phyloP scores from a whole-genome alignment of 2,113 vertebrate genomes.

The Apteryx owenii region DNA sequence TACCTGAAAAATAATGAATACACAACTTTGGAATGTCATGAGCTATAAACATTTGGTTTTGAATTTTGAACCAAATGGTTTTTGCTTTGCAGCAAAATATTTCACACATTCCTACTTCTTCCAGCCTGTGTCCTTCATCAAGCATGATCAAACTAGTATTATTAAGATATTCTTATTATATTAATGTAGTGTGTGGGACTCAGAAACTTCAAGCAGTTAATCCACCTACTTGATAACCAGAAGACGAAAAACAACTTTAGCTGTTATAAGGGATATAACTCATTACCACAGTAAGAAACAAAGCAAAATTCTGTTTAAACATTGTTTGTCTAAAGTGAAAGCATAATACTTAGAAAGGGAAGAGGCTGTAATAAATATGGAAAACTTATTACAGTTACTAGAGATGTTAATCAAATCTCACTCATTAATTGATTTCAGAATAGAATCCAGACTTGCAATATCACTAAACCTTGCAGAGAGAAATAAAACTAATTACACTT shows the following conservation, averaged over 20 bases:
- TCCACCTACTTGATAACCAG: neutral
- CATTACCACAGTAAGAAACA: neutral
- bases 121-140: neutral
- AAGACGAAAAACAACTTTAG: neutral
- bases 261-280: neutral
- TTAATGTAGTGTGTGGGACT: neutral
- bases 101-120: neutral
- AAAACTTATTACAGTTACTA: neutral
- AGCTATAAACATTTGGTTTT: neutral
- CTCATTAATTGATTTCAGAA: neutral
- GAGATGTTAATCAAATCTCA: neutral
- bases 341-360: neutral
- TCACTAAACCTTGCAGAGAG: neutral
- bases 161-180: neutral
- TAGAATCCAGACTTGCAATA: neutral
- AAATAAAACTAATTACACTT: constrained; percentile 63
- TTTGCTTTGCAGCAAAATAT: neutral
- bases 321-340: neutral
- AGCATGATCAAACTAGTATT: neutral
- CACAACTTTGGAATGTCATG: fast-evolving
- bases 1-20: neutral
- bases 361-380: neutral
- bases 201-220: neutral
- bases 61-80: neutral
- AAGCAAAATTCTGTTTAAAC: neutral